Evolutionary conservation across 2,797 vertebrate species (phyloP).

Genomic region (Paramormyrops hopkinsi): DNA sequence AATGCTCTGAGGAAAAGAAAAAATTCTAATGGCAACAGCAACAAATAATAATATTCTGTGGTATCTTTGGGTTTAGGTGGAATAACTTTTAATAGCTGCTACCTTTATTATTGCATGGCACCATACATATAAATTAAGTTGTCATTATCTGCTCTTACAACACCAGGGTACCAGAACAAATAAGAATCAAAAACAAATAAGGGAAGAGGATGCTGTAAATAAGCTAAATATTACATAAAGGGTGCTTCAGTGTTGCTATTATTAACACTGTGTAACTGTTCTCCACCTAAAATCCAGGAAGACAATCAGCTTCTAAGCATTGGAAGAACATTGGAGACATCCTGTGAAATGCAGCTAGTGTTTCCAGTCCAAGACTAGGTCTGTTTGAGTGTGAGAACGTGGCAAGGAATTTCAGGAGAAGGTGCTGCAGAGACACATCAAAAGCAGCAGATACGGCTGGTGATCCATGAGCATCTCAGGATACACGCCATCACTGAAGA

Average conservation of each 20-base stretch:
- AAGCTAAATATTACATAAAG: constrained; percentile 39
- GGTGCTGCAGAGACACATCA: not conserved
- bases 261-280: constrained; percentile 34
- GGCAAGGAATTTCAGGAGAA: not conserved
- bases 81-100: not conserved
- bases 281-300: constrained; percentile 36
- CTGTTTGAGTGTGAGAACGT: not conserved
- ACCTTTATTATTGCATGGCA: not conserved
- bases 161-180: constrained; percentile 10
- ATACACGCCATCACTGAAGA: too few relatives aligned
- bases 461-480: not conserved
- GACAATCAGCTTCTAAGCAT: constrained; percentile 44
- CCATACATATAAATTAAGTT: not conserved
- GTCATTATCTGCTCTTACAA: constrained; percentile 24
- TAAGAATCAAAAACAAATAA: constrained; percentile 27
- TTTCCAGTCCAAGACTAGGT: constrained; percentile 12
- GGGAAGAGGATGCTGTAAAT: constrained; percentile 33
- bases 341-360: constrained; percentile 22
- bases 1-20: not conserved
- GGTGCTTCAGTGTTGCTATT: constrained; percentile 30
- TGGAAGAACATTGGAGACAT: constrained; percentile 26
- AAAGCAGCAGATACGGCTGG: not conserved
- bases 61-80: not conserved
- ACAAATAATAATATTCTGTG: not conserved
- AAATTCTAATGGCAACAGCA: not conserved